A percentile compares a stretch with the other conserved stretches of the same genome.
Evolutionary conservation across 2,797 vertebrate species (phyloP).

Genomic region (Rachycentron canadum): DNA sequence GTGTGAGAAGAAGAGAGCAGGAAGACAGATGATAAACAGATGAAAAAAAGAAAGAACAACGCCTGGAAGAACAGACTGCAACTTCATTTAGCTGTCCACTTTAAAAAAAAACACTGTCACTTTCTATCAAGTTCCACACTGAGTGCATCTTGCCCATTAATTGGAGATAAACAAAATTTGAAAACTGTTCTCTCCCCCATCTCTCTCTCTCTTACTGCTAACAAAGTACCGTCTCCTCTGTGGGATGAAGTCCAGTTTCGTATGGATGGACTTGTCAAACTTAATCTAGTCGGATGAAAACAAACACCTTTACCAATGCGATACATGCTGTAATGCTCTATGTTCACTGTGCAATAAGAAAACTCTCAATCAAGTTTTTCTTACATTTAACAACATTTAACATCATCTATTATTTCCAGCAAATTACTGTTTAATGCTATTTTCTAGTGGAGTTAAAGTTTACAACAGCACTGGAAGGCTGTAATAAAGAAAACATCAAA

Average conservation of each 20-base stretch:
- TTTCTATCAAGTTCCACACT: constrained; percentile 46
- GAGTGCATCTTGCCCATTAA: constrained; percentile 51
- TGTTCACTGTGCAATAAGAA: constrained; percentile 37
- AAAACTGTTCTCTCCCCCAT: constrained; percentile 44
- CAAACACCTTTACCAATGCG: constrained; percentile 48
- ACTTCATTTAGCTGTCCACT: constrained; percentile 51
- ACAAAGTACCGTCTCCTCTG: constrained; percentile 48
- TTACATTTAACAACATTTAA: constrained; percentile 22
- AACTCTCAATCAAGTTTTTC: constrained; percentile 13
- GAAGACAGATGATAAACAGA: constrained; percentile 30
- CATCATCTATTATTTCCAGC: constrained; percentile 18
- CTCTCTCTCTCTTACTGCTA: constrained; percentile 39
- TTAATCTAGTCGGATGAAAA: constrained; percentile 67
- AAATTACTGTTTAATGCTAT: constrained; percentile 20
- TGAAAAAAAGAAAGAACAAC: constrained; percentile 6
- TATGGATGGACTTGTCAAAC: constrained; percentile 71
- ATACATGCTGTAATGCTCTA: constrained; percentile 23
- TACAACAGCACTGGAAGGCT: neutral
- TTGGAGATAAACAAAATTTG: constrained; percentile 62
- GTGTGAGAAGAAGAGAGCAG: constrained; percentile 7
- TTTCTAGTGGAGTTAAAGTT: constrained; percentile 8
- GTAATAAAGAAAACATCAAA: constrained; percentile 15
- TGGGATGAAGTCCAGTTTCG: constrained; percentile 52
- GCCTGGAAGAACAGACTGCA: constrained; percentile 32
- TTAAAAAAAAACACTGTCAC: constrained; percentile 51